A percentile compares a stretch with the other conserved stretches of the same genome.
Evolutionary conservation across 2,113 vertebrate genomes (phyloP).

Genomic region (Chaetorhynchus papuensis): DNA sequence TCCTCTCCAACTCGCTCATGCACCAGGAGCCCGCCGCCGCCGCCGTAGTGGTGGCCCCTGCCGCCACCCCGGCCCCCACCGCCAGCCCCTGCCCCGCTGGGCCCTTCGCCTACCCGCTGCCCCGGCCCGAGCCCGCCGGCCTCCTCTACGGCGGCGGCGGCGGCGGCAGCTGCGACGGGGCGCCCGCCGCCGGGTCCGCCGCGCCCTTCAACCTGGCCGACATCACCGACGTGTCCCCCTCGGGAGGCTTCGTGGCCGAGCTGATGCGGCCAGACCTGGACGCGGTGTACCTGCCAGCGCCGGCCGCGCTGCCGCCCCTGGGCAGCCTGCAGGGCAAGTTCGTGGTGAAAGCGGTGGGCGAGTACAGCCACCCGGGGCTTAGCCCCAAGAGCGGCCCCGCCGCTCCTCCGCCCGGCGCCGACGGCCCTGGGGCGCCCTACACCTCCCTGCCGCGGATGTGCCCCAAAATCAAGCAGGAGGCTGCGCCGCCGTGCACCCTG

Average conservation of each 20-base stretch:
- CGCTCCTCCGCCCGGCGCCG: slow-evolving; percentile 60
- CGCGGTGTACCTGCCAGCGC: slow-evolving; percentile 86
- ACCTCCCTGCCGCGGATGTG: slow-evolving; percentile 63
- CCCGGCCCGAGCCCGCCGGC: slow-evolving; percentile 47
- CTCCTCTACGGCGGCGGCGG: slow-evolving; percentile 74
- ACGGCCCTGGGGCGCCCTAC: slow-evolving; percentile 65
- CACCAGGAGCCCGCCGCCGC: too few relatives aligned
- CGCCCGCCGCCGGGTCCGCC: slow-evolving; percentile 1
- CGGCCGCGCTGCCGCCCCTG: slow-evolving; percentile 50
- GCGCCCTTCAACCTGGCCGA: slow-evolving; percentile 82
- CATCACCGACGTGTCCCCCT: slow-evolving; percentile 89
- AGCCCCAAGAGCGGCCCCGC: slow-evolving; percentile 71
- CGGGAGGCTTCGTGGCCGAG: slow-evolving; percentile 93
- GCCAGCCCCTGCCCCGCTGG: too few relatives aligned
- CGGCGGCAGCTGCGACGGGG: slow-evolving; percentile 42
- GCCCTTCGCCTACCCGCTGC: background rate
- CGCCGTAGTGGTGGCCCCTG: too few relatives aligned
- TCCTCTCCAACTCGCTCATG: too few relatives aligned
- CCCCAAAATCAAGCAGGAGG: slow-evolving; percentile 91
- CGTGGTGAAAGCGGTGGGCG: slow-evolving; percentile 85
- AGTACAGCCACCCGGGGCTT: slow-evolving; percentile 81
- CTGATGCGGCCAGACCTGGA: slow-evolving; percentile 93
- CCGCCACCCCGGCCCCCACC: too few relatives aligned
- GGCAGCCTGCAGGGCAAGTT: slow-evolving; percentile 88
- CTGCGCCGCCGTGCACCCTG: slow-evolving; percentile 78